A percentile compares a stretch with the other conserved stretches of the same genome.
Conservation (phyloP, 53 echinoderm and acorn worm genomes). For the Henricia sp. region DNA sequence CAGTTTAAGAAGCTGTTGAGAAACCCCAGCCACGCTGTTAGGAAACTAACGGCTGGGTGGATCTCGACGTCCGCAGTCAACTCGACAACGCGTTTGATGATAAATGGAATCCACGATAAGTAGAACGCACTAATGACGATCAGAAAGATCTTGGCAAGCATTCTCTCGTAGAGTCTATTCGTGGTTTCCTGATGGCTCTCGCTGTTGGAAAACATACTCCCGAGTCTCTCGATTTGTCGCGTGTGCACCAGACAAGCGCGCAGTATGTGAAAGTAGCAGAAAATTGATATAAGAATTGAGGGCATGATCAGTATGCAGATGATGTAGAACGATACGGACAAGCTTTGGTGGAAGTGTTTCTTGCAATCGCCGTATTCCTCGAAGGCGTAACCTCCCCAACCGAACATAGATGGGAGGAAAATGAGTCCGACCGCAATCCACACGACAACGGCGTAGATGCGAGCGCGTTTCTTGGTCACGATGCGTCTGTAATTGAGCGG, state of each 20-base stretch:
- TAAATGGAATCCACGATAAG: slow-evolving; percentile 90
- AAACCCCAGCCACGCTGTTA: slow-evolving; percentile 88
- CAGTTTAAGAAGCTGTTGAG: slow-evolving; percentile 96
- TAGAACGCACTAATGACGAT: slow-evolving; percentile 92
- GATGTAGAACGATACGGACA: slow-evolving; percentile 75
- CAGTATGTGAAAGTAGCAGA: slow-evolving; percentile 85
- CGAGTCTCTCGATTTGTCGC: slow-evolving; percentile 70
- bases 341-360: slow-evolving; percentile 68
- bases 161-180: slow-evolving; percentile 65
- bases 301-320: slow-evolving; percentile 84
- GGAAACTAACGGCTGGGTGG: slow-evolving; percentile 70
- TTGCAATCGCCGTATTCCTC: slow-evolving; percentile 80
- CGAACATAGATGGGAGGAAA: slow-evolving; percentile 75
- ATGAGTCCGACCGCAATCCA: slow-evolving; percentile 72
- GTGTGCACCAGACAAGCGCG: slow-evolving; percentile 72
- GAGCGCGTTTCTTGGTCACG: slow-evolving; percentile 76
- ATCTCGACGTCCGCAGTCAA: slow-evolving; percentile 54
- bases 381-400: slow-evolving; percentile 71
- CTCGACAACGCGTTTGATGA: slow-evolving; percentile 70
- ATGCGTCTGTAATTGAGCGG: slow-evolving; percentile 78
- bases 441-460: slow-evolving; percentile 62
- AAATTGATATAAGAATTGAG: slow-evolving; percentile 71
- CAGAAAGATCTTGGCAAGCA: slow-evolving; percentile 90
- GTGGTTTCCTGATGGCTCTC: slow-evolving; percentile 58
- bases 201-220: slow-evolving; percentile 54